Evolutionary conservation across 2,797 vertebrate genomes (phyloP).

Genomic region (Champsocephalus esox): DNA sequence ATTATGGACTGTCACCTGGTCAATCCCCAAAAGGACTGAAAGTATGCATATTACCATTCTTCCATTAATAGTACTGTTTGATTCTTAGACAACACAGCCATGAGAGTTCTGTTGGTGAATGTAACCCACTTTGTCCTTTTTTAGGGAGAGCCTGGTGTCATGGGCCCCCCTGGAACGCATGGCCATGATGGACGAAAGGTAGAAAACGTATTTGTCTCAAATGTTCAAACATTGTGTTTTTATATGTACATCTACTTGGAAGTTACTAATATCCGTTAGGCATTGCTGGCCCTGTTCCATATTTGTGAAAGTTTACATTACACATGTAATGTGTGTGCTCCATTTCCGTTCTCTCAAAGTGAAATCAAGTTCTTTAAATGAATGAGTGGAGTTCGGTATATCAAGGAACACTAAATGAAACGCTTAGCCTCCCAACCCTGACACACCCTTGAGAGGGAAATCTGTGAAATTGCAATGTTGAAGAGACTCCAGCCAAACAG

Average conservation of each 20-base stretch:
- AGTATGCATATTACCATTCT: slow-evolving; percentile 78
- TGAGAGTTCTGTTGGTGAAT: background rate
- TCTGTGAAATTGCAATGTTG: slow-evolving; percentile 48
- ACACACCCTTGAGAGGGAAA: slow-evolving; percentile 18
- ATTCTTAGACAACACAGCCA: background rate
- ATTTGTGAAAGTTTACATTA: slow-evolving; percentile 11
- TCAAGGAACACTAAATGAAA: slow-evolving; percentile 29
- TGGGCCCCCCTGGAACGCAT: slow-evolving; percentile 86
- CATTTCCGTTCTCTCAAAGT: background rate
- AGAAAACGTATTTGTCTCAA: slow-evolving; percentile 51
- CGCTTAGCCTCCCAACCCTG: background rate
- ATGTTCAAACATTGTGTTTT: slow-evolving; percentile 7
- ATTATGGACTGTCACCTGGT: slow-evolving; percentile 93
- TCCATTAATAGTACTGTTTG: background rate
- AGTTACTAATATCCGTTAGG: background rate
- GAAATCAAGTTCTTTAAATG: slow-evolving; percentile 19
- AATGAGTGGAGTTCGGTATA: slow-evolving; percentile 10
- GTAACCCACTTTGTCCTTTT: slow-evolving; percentile 60
- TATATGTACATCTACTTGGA: background rate
- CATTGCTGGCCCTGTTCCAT: slow-evolving; percentile 2
- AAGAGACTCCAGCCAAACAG: slow-evolving; percentile 57
- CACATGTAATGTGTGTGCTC: background rate
- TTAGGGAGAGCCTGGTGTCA: slow-evolving; percentile 89
- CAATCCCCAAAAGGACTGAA: slow-evolving; percentile 89
- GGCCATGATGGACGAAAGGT: slow-evolving; percentile 93